Conservation (phyloP, 2,113 vertebrate genomes). For the Clupea harengus region DNA sequence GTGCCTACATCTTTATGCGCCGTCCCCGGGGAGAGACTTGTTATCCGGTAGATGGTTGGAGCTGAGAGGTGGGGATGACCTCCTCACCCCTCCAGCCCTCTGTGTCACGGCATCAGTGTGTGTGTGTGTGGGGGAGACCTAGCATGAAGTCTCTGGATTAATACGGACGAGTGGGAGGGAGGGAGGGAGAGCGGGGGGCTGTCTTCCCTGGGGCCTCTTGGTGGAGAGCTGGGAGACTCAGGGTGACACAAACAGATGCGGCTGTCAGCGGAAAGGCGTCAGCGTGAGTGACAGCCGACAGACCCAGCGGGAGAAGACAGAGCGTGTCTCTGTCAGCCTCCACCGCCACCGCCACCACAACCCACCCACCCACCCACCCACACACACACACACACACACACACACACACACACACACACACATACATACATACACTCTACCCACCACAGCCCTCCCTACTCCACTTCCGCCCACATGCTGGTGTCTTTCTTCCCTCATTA, state of each 20-base stretch:
- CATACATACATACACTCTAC: too few relatives aligned
- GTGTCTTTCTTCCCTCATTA: background rate
- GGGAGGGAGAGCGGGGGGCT: background rate
- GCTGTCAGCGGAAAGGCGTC: constrained; percentile 22
- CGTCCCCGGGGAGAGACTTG: background rate
- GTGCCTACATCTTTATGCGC: background rate
- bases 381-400: background rate
- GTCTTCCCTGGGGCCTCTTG: background rate
- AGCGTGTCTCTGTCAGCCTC: background rate
- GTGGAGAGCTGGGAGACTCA: constrained; percentile 16
- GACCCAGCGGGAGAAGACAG: constrained; percentile 18
- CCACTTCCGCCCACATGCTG: background rate
- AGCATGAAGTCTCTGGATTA: background rate
- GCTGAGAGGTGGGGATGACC: background rate
- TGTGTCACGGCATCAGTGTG: background rate
- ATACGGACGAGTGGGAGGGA: background rate
- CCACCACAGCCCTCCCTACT: background rate
- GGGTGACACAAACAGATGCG: constrained; percentile 41
- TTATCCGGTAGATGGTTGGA: background rate
- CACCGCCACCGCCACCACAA: background rate
- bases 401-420: too few relatives aligned
- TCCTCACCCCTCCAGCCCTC: background rate
- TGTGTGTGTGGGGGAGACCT: background rate
- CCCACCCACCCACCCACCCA: constrained; percentile 9
- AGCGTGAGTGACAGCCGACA: constrained; percentile 36